Evolutionary conservation across 1,140 invertebrate species (phyloP).

Genomic region (Drosophila sp.): DNA sequence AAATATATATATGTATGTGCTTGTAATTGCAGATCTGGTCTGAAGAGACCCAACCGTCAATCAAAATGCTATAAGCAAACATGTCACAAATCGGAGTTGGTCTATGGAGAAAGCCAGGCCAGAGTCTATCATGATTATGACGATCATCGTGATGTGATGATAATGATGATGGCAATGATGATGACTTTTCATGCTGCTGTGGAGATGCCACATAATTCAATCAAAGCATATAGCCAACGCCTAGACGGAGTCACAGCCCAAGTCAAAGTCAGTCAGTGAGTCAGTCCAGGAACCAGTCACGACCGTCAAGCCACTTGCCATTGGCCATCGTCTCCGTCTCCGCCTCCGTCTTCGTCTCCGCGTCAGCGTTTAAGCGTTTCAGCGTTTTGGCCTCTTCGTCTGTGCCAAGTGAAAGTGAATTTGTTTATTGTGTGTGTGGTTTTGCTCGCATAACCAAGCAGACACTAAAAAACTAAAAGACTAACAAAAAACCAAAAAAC

Average conservation of each 20-base stretch:
- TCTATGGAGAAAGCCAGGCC: constrained; percentile 13
- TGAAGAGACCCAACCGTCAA: constrained; percentile 51
- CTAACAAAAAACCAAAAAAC: constrained; percentile 14
- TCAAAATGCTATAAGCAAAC: constrained; percentile 35
- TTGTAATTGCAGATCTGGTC: constrained; percentile 59
- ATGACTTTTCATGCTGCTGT: constrained; percentile 26
- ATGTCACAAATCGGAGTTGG: constrained; percentile 27
- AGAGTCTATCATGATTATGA: constrained; percentile 26
- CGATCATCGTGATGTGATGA: constrained; percentile 21
- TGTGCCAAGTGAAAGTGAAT: constrained; percentile 81
- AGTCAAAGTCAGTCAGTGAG: constrained; percentile 68
- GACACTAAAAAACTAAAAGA: constrained; percentile 16
- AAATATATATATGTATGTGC: constrained; percentile 4
- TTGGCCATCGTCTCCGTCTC: constrained; percentile 19
- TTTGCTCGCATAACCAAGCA: constrained; percentile 52
- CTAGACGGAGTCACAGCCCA: constrained; percentile 34
- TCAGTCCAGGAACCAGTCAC: constrained; percentile 48
- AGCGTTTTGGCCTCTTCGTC: constrained; percentile 20
- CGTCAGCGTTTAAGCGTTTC: constrained; percentile 8
- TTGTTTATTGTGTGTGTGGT: constrained; percentile 76
- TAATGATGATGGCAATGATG: constrained; percentile 28
- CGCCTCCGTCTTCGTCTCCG: neutral
- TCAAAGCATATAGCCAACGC: constrained; percentile 49
- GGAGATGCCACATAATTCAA: constrained; percentile 57
- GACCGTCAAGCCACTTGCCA: constrained; percentile 16